phyloP scores from a whole-genome alignment of 2,888 invertebrate species.

The Euzetes globulus region DNA sequence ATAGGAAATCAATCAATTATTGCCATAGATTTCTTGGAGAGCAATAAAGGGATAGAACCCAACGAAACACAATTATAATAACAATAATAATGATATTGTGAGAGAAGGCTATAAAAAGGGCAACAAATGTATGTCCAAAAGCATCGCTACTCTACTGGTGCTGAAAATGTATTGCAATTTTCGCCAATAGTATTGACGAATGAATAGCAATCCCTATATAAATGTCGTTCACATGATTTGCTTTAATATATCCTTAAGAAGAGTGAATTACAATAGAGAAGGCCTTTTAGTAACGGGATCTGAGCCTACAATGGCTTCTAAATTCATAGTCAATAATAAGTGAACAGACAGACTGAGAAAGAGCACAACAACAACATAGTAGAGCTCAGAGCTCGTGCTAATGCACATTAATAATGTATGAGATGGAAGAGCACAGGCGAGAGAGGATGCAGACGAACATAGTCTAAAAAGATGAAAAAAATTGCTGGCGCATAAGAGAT shows the following conservation, averaged over 20 bases:
- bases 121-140: not conserved
- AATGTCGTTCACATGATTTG: conserved; percentile 28
- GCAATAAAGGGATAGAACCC: not conserved
- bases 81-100: conserved; percentile 19
- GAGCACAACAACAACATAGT: not conserved
- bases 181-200: not conserved
- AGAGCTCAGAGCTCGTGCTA: not conserved
- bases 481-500: conserved; percentile 7
- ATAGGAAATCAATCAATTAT: conserved; percentile 30
- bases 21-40: not conserved
- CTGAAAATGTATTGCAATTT: not conserved
- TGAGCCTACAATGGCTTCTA: conserved; percentile 2
- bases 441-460: conserved; percentile 17
- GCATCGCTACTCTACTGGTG: not conserved
- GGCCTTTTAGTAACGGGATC: conserved; percentile 23
- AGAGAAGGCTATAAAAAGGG: conserved; percentile 2
- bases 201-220: conserved; percentile 21
- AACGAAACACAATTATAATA: not conserved
- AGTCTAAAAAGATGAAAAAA: conserved; percentile 6
- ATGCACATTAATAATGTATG: conserved; percentile 30
- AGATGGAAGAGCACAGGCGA: conserved; percentile 28
- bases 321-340: conserved; percentile 15
- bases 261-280: conserved; percentile 22
- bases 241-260: conserved; percentile 29
- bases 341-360: conserved; percentile 5